Conservation (phyloP, 2,113 vertebrate species). For the Laticauda laticaudata region DNA sequence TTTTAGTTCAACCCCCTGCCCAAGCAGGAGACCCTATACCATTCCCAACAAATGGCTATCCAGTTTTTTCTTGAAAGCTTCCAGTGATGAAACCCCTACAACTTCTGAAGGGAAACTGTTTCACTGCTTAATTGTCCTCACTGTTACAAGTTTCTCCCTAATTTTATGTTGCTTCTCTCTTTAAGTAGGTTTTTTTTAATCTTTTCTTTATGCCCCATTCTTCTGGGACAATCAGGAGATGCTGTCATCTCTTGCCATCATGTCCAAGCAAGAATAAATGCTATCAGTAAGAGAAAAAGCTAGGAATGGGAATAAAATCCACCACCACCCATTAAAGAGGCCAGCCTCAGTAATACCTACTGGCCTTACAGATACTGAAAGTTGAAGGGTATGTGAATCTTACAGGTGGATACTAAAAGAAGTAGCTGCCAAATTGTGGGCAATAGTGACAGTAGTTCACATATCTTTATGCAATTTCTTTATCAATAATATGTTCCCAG, state of each 20-base stretch:
- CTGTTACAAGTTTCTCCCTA: too few relatives aligned
- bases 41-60: too few relatives aligned
- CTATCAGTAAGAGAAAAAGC: not conserved
- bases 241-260: not conserved
- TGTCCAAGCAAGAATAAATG: not conserved
- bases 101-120: too few relatives aligned
- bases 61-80: too few relatives aligned
- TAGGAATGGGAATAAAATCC: not conserved
- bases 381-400: not conserved
- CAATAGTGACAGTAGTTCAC: conserved; percentile 35
- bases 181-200: too few relatives aligned
- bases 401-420: not conserved
- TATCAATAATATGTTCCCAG: conserved; percentile 31
- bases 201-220: not conserved
- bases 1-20: too few relatives aligned
- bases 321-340: not conserved
- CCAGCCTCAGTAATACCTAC: not conserved
- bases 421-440: not conserved
- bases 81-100: too few relatives aligned
- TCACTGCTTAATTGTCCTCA: too few relatives aligned
- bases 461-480: conserved; percentile 46
- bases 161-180: too few relatives aligned
- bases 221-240: not conserved
- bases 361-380: not conserved
- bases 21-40: too few relatives aligned